Evolutionary conservation across 2,888 invertebrate genomes (phyloP), one percentile per base, ranked within the genome.

Genomic region (Sesamia inferens): DNA sequence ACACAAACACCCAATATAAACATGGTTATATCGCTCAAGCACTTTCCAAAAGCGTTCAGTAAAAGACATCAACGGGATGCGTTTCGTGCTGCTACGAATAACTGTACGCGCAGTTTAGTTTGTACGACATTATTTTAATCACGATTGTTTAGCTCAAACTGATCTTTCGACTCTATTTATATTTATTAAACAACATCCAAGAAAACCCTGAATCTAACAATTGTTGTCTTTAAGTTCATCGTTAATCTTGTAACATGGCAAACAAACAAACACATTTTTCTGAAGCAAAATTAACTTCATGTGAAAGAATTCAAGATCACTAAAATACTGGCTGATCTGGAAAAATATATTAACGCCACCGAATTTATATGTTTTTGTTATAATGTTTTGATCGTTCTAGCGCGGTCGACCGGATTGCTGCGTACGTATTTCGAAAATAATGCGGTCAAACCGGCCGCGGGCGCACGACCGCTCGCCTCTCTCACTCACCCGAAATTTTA

Each of bases 401-500:
- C 94, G 90, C 94, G 93, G 92, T 92, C 93, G 93, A 94, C 93
- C 95, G 94, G 95, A 94, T 95, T 92, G 93, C 91, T 92, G 94
- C 93, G 94, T 95, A 94, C 94, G 95, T 95, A 95, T 95, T 95
- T 95, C 95, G 94, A 94, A 95, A 95, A 96, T 95, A 96, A 96
- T 96, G 95, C 96, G 96, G 96, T 96, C 95, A 96, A 94, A 95
- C 95, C 94, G 94, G 95, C 94, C 94, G 93, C 94, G 90, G 91
- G 91, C 92, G 92, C 93, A 92, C 94, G 92, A 90, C 90, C 93
- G 91, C 90, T 91, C 93, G 93, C 90, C 92, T 93, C 93, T 92
- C 95, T 95, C 95, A 95, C 96, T 95, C 95, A 95, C 96, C 96
- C 95, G 92, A 95, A 95, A 95, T 95, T 93, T 95, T 92, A 95